Percentiles rank a stretch among this genome's conserved stretches.
Conservation (phyloP, 2,113 vertebrate species). For the Sakesphorus luctuosus region DNA sequence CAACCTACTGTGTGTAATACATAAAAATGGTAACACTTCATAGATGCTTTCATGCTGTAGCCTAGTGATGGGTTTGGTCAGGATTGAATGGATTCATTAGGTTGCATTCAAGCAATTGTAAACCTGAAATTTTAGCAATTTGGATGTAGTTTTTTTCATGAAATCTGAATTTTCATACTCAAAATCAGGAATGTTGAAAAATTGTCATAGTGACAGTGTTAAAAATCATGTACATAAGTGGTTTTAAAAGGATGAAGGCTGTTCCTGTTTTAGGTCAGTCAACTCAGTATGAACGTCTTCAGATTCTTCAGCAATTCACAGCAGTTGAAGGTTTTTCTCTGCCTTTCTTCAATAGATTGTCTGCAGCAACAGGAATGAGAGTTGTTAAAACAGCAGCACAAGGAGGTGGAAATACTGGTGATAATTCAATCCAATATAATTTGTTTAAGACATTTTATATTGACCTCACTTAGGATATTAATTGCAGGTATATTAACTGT, state of each 20-base stretch:
- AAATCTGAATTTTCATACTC: neutral
- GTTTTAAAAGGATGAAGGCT: neutral
- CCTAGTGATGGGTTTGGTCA: neutral
- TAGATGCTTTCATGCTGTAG: neutral
- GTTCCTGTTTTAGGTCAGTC: neutral
- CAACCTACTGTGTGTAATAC: neutral
- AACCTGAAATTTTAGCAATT: neutral
- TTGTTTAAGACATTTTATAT: neutral
- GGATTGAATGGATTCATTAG: constrained; percentile 4
- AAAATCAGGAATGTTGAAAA: neutral
- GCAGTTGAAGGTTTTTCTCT: neutral
- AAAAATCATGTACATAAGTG: neutral
- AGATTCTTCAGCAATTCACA: neutral
- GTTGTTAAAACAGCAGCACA: neutral
- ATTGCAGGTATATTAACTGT: neutral
- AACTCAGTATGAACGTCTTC: neutral
- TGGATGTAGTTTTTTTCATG: neutral
- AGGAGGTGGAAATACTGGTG: neutral
- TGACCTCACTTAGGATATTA: neutral
- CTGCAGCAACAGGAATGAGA: neutral
- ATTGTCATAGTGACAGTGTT: neutral
- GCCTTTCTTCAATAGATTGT: neutral
- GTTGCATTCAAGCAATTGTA: neutral
- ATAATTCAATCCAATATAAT: neutral
- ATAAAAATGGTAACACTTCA: neutral